A percentile compares a stretch with the other conserved stretches of the same genome.
Evolutionary conservation across 2,113 vertebrate genomes (phyloP).

Genomic region (Siphamia tubifer): DNA sequence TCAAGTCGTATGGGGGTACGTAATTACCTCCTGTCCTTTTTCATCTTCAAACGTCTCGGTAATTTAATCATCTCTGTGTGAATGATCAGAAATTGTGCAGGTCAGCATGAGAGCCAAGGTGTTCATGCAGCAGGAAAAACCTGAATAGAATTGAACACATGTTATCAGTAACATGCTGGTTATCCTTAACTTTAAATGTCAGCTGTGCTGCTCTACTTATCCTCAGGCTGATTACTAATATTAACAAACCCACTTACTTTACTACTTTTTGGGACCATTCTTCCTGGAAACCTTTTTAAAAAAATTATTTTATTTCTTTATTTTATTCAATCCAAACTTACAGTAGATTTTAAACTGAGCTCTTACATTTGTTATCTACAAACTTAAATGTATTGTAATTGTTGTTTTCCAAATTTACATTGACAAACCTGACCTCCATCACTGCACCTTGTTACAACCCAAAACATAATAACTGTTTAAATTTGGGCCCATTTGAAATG

Average conservation of each 20-base stretch:
- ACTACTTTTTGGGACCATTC: not conserved
- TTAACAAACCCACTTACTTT: not conserved
- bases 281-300: conserved; percentile 6
- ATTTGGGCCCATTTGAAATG: too few species aligned
- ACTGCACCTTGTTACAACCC: too few species aligned
- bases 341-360: too few species aligned
- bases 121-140: not conserved
- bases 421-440: too few species aligned
- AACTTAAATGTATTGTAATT: too few species aligned
- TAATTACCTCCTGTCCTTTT: conserved; percentile 38
- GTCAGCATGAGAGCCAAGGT: not conserved
- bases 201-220: not conserved
- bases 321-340: too few species aligned
- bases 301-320: too few species aligned
- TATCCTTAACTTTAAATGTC: not conserved
- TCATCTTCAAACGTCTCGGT: conserved; percentile 42
- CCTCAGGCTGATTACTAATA: not conserved
- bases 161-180: not conserved
- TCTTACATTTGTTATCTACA: too few species aligned
- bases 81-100: conserved; percentile 18
- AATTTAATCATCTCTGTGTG: conserved; percentile 29
- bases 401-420: too few species aligned
- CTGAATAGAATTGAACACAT: not conserved
- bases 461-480: too few species aligned
- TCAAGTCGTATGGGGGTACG: not conserved